These are phyloP conservation scores for Podilymbus podiceps DNA, from an alignment of 2,113 vertebrate species.

Conservation along the genomic window DNA sequence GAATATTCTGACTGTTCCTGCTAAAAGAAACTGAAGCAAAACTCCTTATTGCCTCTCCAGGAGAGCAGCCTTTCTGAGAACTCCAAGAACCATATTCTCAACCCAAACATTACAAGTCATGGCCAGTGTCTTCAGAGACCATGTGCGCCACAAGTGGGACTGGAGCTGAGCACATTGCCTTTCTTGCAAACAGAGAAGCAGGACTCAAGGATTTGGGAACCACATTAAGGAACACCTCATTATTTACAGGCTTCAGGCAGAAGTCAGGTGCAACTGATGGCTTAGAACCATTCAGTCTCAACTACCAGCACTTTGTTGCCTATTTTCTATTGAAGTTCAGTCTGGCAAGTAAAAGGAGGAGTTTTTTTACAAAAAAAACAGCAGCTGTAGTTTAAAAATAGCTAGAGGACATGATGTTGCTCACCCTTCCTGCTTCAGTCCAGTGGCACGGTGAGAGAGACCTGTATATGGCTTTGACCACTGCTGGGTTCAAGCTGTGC, in stretches of 20 bases:
- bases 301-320: neutral
- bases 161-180: neutral
- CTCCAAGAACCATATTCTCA: neutral
- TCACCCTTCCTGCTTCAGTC: neutral
- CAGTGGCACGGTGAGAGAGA: neutral
- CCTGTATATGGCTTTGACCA: neutral
- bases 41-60: neutral
- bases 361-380: neutral
- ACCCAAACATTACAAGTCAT: neutral
- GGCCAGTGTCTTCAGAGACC: neutral
- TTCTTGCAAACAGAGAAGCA: neutral
- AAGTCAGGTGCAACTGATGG: neutral
- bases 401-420: neutral
- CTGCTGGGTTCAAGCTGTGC: neutral
- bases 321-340: neutral
- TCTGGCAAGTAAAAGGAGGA: neutral
- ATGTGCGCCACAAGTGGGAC: rapidly evolving
- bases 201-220: neutral
- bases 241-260: neutral
- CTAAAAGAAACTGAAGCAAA: neutral
- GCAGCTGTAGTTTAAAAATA: neutral
- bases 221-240: neutral
- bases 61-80: neutral
- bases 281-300: neutral
- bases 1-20: neutral